Conservation (phyloP, 2,113 vertebrate genomes). For the Ciconia boyciana region DNA sequence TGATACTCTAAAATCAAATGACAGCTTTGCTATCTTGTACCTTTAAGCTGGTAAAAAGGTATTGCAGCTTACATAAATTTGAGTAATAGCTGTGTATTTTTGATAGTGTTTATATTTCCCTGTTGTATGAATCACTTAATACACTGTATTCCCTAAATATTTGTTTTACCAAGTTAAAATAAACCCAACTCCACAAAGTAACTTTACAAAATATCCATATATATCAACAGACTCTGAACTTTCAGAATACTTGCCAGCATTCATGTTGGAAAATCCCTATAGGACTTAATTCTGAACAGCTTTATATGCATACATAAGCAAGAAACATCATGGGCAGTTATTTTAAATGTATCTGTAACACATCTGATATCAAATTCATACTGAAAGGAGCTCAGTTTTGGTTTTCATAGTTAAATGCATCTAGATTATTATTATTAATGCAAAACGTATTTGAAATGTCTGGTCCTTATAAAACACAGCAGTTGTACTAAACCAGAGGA, state of each 20-base stretch:
- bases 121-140: not conserved
- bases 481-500: not conserved
- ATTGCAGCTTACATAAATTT: not conserved
- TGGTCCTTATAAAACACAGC: not conserved
- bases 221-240: not conserved
- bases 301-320: not conserved
- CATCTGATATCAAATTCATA: not conserved
- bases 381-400: not conserved
- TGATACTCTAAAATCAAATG: not conserved
- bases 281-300: not conserved
- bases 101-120: not conserved
- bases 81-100: not conserved
- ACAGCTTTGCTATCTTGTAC: not conserved
- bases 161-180: not conserved
- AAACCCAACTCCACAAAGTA: not conserved
- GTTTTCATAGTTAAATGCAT: not conserved
- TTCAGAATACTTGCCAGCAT: not conserved
- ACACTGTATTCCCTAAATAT: not conserved
- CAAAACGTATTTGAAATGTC: not conserved
- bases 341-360: not conserved
- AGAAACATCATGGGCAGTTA: not conserved
- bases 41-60: not conserved
- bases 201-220: not conserved
- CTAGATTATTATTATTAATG: not conserved
- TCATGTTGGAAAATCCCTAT: not conserved